Base-by-base conservation (phyloP, 2,888 invertebrate genomes). In the Andrena marginata region DNA sequence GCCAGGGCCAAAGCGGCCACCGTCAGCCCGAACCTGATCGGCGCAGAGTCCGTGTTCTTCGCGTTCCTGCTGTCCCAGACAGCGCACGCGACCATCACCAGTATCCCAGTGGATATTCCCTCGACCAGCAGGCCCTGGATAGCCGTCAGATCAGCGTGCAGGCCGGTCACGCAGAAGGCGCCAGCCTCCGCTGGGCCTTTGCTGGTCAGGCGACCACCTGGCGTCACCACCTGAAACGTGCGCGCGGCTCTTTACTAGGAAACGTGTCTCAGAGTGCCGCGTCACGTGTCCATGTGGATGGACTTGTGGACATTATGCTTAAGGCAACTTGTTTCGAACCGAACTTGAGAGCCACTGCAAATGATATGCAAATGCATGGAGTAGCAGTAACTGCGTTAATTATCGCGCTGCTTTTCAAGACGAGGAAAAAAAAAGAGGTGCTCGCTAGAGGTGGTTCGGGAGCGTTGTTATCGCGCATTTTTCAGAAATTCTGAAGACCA, bases 21-120 rank as follows among this genome's bases (percentile, higher is more conserved):
- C 8, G 93, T 88, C 48, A 95, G 77, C 1, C 94, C 94, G 86
- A 95, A 95, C 84, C 93, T 94, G 49, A 94, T 85, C 0, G 94
- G 89, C 0, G 92, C 89, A 0, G 94, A 93, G 80, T 94, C 94
- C 1, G 91, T 91, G 81, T 94, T 93, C 1, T 85, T 86, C 26
- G 88, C 88, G 81, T 94, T 94, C 29, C 94, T 92, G 2, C 77
- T 80, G 81, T 95, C 95, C 93, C 94, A 94, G 4, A 94, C 90
- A 7, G 93, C 92, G 81, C 94, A 94, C 2, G 94, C 93, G 2
- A 94, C 89, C 48, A 94, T 80, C 87, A 94, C 92, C 35, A 95
- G 89, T 33, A 94, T 89, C 0, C 90, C 92, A 0, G 94, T 94
- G 4, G 93, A 89, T 31, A 94, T 82, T 2, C 91, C 90, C 79